Base-by-base conservation (phyloP, 2,113 vertebrate species). In the Paramisgurnus dabryanus region DNA sequence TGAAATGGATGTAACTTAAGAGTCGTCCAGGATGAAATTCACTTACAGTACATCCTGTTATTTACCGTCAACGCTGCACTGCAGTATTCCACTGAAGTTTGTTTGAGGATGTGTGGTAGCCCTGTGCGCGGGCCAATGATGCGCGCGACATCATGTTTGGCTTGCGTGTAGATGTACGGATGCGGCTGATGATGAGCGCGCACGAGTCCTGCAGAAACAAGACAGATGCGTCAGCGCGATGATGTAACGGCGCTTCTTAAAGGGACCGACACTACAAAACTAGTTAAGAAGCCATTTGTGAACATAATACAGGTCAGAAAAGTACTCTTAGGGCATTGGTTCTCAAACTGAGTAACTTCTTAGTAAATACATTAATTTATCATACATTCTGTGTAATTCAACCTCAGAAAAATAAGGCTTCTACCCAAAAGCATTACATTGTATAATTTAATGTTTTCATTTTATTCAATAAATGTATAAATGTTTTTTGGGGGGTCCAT, bases 231-330 rank as follows among this genome's bases (percentile, higher is more conserved):
- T 88, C 82, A 89, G 89, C 89, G 85, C 80, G 67, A 78, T 87
- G 84, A 86, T 83, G 88, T 86, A 65, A 80, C 87, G 84, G 60
- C 45, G 85, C 81, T 76, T 89, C 91, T 93, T 93, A 93, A 93
- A 93, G 92, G 15, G 87, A 85, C 89, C 90, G 89, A 6, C 45
- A 53, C 13, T 47, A 53, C 15, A 39, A 47, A 47, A 47, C 7
- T 10, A 47, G 10, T 7, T 34, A 34, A 2, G 27, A 34, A 34
- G 3, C 0, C 22, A 22, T 22, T 22, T 22, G 22, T 22, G 22
- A 22, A 22, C 22, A 22, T 22, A 22, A 22, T 22, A 22, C 22
- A 22, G 22, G 22, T 22, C 22, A 22, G 0, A 22, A 22, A 22
- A 22, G 22, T 22, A 22, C 22, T 22, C 22, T 22, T 22, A 22